Evolutionary conservation across 1,140 invertebrate species (phyloP), one percentile per base, ranked within the genome.

Genomic region (Brachionus sp.): DNA sequence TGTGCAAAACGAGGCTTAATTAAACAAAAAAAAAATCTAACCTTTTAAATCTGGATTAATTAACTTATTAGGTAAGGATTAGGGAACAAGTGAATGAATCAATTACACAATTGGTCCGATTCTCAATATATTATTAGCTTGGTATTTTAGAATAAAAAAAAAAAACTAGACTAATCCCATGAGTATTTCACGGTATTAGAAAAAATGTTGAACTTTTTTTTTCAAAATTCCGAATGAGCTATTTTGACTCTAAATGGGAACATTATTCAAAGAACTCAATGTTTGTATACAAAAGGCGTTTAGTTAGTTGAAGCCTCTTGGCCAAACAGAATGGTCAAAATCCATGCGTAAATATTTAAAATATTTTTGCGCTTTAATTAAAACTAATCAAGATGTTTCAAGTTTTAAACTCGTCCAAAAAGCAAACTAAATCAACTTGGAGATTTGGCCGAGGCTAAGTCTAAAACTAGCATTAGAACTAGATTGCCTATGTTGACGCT

Each of bases 31-130:
- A 29, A 29, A 29, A 57, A 19, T 57, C 50, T 57, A 57, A 57
- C 50, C 50, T 57, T 57, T 57, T 23, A 57, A 57, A 57, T 57
- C 19, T 57, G 50, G 66, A 70, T 70, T 70, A 70, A 70, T 70
- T 70, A 70, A 70, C 66, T 70, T 70, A 70, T 70, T 70, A 70
- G 66, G 66, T 70, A 70, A 70, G 66, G 66, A 70, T 70, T 70
- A 70, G 35, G 33, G 35, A 70, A 70, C 66, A 70, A 70, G 66
- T 70, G 66, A 70, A 70, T 70, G 12, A 70, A 70, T 70, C 66
- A 44, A 70, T 70, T 70, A 70, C 37, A 39, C 66, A 70, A 19
- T 39, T 70, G 66, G 66, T 9, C 37, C 16, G 16, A 42, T 70
- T 39, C 35, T 7, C 35, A 13, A 33, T 16, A 37, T 37, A 37